A percentile compares a stretch with the other conserved stretches of the same genome.
Conservation (phyloP, 1,140 invertebrate genomes). For the Chironomus tepperi region DNA sequence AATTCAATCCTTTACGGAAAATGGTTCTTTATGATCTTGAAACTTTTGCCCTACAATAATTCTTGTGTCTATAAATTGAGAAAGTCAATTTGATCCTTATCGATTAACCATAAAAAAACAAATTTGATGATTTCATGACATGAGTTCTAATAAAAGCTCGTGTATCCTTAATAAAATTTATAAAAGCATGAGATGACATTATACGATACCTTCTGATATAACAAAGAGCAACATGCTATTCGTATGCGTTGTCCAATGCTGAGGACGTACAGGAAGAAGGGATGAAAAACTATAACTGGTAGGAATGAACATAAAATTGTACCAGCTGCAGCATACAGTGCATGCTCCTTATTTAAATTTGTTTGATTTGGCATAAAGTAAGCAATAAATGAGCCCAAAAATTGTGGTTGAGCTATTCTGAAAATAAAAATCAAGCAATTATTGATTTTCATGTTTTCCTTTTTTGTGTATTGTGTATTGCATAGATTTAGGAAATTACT, state of each 20-base stretch:
- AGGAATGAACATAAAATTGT: slow-evolving; percentile 16
- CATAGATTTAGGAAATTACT: too few species aligned
- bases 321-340: neutral
- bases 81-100: neutral
- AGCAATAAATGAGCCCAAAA: neutral
- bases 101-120: slow-evolving; percentile 16
- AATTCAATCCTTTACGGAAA: neutral
- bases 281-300: slow-evolving; percentile 4
- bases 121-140: neutral
- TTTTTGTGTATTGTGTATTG: too few species aligned
- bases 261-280: neutral
- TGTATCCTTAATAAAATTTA: neutral
- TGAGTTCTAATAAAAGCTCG: neutral
- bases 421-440: neutral
- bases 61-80: neutral
- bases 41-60: too few species aligned
- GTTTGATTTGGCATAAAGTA: slow-evolving; percentile 15
- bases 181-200: neutral
- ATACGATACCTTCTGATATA: slow-evolving; percentile 43
- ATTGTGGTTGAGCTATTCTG: slow-evolving; percentile 1
- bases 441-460: too few species aligned
- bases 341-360: neutral
- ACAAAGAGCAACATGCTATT: slow-evolving; percentile 49
- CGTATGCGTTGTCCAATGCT: slow-evolving; percentile 38
- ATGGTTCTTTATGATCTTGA: too few species aligned